Evolutionary conservation across 2,113 vertebrate genomes (phyloP).

Genomic region (Prochilodus magdalenae): DNA sequence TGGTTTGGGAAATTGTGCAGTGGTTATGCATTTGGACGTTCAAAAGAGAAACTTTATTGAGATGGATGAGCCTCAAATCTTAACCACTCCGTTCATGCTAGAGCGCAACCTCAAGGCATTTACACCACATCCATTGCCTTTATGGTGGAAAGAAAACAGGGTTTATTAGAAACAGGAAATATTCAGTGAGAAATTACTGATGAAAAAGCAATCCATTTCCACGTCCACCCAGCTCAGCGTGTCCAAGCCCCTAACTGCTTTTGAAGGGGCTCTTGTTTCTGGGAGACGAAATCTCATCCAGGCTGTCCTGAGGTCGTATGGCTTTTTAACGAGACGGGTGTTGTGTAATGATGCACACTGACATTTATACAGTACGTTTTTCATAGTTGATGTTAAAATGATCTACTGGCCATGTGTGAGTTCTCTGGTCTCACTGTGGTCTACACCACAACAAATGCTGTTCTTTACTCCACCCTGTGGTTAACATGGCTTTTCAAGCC

Average conservation of each 20-base stretch:
- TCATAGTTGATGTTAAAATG: neutral
- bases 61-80: constrained; percentile 39
- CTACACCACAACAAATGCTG: neutral
- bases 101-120: constrained; percentile 43
- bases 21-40: constrained; percentile 29
- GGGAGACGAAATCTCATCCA: neutral
- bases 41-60: constrained; percentile 34
- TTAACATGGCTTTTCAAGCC: neutral
- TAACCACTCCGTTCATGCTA: constrained; percentile 12
- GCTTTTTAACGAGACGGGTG: neutral
- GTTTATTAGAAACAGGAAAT: constrained; percentile 44
- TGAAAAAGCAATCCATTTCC: constrained; percentile 31
- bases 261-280: neutral
- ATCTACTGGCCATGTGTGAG: neutral
- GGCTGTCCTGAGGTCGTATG: neutral
- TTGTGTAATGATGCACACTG: neutral
- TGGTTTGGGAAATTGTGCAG: neutral
- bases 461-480: neutral
- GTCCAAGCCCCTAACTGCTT: neutral
- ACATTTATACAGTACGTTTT: neutral
- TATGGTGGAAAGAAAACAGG: constrained; percentile 25
- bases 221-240: neutral
- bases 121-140: constrained; percentile 41
- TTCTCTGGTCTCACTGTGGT: neutral
- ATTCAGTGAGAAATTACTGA: constrained; percentile 34